phyloP scores from a whole-genome alignment of 2,888 invertebrate species.

The Lamellibrachia satsuma region DNA sequence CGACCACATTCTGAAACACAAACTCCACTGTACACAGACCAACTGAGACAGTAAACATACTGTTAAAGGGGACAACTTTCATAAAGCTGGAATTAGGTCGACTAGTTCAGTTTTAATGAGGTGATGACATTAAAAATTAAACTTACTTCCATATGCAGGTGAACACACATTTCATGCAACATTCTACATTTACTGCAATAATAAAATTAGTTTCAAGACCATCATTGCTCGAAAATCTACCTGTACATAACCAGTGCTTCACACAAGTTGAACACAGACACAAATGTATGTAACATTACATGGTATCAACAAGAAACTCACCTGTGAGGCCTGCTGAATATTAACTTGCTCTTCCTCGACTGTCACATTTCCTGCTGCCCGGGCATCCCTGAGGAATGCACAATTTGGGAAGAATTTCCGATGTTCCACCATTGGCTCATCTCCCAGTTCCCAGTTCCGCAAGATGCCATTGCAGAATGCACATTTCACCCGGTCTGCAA shows the following conservation, averaged over 20 bases:
- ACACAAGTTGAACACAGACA: not conserved
- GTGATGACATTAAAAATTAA: too few relatives aligned
- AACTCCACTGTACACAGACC: not conserved
- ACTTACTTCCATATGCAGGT: not conserved
- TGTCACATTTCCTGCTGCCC: not conserved
- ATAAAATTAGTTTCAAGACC: not conserved
- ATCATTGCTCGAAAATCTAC: not conserved
- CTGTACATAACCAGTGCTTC: not conserved
- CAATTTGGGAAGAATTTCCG: constrained; percentile 4
- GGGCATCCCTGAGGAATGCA: not conserved
- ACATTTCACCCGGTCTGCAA: not conserved
- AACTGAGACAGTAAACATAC: not conserved
- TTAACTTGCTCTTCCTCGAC: not conserved
- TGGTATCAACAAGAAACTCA: not conserved
- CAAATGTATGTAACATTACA: not conserved
- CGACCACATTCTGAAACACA: not conserved
- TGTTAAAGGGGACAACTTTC: not conserved
- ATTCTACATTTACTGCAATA: not conserved
- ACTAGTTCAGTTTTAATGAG: not conserved
- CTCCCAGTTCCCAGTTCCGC: not conserved
- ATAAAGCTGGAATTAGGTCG: not conserved
- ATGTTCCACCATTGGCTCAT: not conserved
- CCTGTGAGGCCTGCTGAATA: not conserved
- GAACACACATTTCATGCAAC: not conserved
- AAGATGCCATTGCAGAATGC: not conserved